phyloP scores from a whole-genome alignment of 1,140 invertebrate genomes.

The Caenorhabditis elegans region DNA sequence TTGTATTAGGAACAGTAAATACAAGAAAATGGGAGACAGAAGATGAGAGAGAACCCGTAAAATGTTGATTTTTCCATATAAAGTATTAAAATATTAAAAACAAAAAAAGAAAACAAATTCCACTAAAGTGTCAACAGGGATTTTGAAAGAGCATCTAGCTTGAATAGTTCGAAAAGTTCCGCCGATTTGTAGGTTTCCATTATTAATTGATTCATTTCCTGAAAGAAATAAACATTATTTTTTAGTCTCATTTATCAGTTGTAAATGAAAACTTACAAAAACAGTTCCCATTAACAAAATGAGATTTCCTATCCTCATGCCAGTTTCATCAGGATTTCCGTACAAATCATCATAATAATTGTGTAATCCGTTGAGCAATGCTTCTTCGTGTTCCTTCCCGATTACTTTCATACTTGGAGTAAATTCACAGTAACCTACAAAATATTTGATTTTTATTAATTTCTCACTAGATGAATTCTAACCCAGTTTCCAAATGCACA shows the following conservation, averaged over 20 bases:
- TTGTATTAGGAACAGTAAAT: too few relatives aligned
- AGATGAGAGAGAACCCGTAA: too few relatives aligned
- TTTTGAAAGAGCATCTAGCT: not conserved
- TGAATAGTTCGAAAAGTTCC: not conserved
- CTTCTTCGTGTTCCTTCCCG: conserved; percentile 20
- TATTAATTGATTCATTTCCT: conserved; percentile 11
- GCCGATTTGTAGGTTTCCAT: conserved; percentile 19
- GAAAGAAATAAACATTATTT: not conserved
- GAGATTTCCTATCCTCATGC: not conserved
- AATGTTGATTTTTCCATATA: too few relatives aligned
- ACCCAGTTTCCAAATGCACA: conserved; percentile 36
- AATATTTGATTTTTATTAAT: not conserved
- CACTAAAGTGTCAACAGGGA: not conserved
- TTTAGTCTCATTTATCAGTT: too few relatives aligned
- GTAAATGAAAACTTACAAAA: conserved; percentile 29
- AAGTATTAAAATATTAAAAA: too few relatives aligned
- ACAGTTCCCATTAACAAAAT: conserved; percentile 30
- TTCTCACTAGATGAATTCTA: too few relatives aligned
- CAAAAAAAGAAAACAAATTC: too few relatives aligned
- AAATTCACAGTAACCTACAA: conserved; percentile 31
- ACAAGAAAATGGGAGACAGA: too few relatives aligned
- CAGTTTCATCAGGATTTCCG: not conserved
- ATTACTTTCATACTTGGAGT: not conserved
- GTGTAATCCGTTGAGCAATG: not conserved
- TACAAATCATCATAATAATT: conserved; percentile 24